Percentiles rank a stretch among this genome's conserved stretches.
These are phyloP conservation scores for Plebejus anna DNA, from an alignment of 2,888 invertebrate genomes.

Conservation along the genomic window DNA sequence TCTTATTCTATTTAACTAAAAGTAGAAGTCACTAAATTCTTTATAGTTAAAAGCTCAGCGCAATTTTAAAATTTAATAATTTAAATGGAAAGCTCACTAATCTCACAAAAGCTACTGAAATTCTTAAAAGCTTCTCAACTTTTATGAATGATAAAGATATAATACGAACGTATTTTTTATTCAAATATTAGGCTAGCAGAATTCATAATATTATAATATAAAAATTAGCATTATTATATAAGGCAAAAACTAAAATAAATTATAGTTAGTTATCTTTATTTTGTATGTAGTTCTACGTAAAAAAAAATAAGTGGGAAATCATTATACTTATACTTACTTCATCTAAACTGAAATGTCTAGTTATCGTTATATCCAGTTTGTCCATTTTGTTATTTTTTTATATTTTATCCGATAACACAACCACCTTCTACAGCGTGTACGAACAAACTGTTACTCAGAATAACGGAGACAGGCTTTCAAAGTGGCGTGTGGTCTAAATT, in stretches of 20 bases:
- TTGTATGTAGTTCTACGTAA: no score
- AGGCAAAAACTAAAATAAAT: no score
- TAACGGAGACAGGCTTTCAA: constrained; percentile 34
- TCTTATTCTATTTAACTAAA: no score
- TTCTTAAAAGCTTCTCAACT: background rate
- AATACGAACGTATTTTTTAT: background rate
- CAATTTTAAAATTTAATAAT: background rate
- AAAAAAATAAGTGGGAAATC: no score
- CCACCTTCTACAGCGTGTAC: constrained; percentile 36
- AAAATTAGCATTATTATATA: no score
- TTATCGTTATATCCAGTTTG: constrained; percentile 66
- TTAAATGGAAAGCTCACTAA: background rate
- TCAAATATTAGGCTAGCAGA: no score
- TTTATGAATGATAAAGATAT: background rate
- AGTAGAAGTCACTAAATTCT: background rate
- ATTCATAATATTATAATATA: no score
- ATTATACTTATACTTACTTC: constrained; percentile 57
- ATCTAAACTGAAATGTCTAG: constrained; percentile 74
- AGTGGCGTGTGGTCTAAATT: constrained; percentile 47
- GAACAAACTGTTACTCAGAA: background rate
- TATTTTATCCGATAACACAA: constrained; percentile 37
- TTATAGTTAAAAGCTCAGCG: background rate
- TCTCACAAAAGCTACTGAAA: background rate
- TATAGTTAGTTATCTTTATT: no score
- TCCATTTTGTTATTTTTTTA: constrained; percentile 41